These are phyloP conservation scores for Tinea semifulvella DNA, from an alignment of 2,888 invertebrate genomes.

Conservation along the genomic window DNA sequence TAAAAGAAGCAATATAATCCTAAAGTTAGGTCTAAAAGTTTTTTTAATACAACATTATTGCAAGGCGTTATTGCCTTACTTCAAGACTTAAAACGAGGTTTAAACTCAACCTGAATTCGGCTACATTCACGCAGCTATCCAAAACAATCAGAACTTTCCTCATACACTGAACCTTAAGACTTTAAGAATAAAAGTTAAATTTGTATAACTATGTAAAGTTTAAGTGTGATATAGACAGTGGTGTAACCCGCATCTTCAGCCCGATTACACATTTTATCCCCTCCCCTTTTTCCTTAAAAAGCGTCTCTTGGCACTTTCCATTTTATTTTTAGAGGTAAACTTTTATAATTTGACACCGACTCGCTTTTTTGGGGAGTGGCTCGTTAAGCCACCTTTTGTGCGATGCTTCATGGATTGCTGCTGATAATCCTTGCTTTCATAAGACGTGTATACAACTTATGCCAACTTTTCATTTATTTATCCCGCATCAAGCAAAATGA, in stretches of 20 bases:
- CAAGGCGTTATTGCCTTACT: constrained; percentile 3
- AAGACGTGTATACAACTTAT: too few species aligned
- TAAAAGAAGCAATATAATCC: too few species aligned
- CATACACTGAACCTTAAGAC: background rate
- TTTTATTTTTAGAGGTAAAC: constrained; percentile 18
- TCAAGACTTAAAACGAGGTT: constrained; percentile 2
- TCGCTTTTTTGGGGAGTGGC: constrained; percentile 11
- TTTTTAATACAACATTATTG: constrained; percentile 8
- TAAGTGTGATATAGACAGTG: background rate
- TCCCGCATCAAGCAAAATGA: too few species aligned
- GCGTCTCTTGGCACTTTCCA: constrained; percentile 9
- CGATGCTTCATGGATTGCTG: constrained; percentile 1
- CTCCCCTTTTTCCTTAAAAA: constrained; percentile 10
- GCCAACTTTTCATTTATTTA: too few species aligned
- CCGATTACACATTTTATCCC: constrained; percentile 11
- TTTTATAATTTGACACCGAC: constrained; percentile 18
- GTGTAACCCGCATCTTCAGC: constrained; percentile 13
- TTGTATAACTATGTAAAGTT: background rate
- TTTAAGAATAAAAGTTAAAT: background rate
- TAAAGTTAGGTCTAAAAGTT: background rate
- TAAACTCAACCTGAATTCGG: background rate
- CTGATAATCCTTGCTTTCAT: constrained; percentile 5
- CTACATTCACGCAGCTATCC: background rate
- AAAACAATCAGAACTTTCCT: too few species aligned
- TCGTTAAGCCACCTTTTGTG: constrained; percentile 8